A percentile compares a stretch with the other conserved stretches of the same genome.
phyloP scores from a whole-genome alignment of 1,140 invertebrate genomes.

The Meteorus sp. region DNA sequence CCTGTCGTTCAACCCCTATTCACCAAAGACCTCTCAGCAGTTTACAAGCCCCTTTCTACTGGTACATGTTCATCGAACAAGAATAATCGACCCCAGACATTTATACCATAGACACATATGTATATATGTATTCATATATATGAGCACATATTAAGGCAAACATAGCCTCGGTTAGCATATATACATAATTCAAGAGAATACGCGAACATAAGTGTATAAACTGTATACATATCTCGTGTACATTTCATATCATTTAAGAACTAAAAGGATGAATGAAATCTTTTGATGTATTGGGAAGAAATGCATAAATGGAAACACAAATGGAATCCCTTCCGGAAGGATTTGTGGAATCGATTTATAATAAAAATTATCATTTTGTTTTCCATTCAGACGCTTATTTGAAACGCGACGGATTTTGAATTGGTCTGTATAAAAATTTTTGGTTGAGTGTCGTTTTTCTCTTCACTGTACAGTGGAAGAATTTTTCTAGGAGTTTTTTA shows the following conservation, averaged over 20 bases:
- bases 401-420: too few relatives aligned
- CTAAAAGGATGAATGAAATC: background rate
- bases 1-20: background rate
- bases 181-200: conserved; percentile 24
- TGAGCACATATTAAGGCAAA: too few relatives aligned
- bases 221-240: background rate
- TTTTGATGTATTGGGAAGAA: background rate
- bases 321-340: too few relatives aligned
- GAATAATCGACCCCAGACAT: background rate
- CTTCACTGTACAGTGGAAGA: too few relatives aligned
- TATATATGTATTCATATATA: too few relatives aligned
- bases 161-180: conserved; percentile 15
- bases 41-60: conserved; percentile 1
- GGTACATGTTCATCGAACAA: background rate
- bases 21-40: background rate
- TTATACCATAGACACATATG: conserved; percentile 3
- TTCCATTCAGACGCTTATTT: too few relatives aligned
- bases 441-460: too few relatives aligned
- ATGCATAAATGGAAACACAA: too few relatives aligned
- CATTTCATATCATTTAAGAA: conserved; percentile 7
- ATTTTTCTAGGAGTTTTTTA: too few relatives aligned
- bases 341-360: too few relatives aligned
- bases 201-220: conserved; percentile 12
- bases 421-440: too few relatives aligned
- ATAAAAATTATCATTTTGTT: too few relatives aligned